Evolutionary conservation across 2,797 vertebrate species (phyloP).

Genomic region (Malacoctenus gilli): DNA sequence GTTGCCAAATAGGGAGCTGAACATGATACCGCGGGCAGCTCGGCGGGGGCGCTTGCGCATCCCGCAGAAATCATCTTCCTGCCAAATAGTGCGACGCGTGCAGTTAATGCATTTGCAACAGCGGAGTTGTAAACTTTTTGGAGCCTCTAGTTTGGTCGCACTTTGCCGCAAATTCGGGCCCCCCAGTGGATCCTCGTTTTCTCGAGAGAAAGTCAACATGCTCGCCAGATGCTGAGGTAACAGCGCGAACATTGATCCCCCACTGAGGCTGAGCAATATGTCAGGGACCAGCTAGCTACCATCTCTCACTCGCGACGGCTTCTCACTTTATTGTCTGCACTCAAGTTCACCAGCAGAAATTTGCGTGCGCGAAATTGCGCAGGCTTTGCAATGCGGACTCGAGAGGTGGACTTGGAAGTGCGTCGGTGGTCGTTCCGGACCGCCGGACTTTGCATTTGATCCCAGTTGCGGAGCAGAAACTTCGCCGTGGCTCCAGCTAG

Average conservation of each 20-base stretch:
- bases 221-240: conserved; percentile 63
- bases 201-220: conserved; percentile 42
- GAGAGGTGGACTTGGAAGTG: background rate
- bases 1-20: conserved; percentile 81
- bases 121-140: conserved; percentile 80
- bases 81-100: conserved; percentile 80
- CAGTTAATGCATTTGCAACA: conserved; percentile 75
- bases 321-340: conserved; percentile 71
- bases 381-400: background rate
- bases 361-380: background rate
- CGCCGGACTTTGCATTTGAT: conserved; percentile 38
- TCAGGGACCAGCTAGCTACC: conserved; percentile 63
- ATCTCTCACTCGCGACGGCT: conserved; percentile 53
- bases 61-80: conserved; percentile 71
- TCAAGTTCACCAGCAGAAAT: conserved; percentile 38
- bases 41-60: conserved; percentile 64
- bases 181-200: conserved; percentile 3
- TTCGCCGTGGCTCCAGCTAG: conserved; percentile 58
- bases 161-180: conserved; percentile 12
- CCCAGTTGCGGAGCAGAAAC: conserved; percentile 39
- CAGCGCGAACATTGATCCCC: conserved; percentile 1
- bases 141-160: conserved; percentile 31
- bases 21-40: conserved; percentile 41
- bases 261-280: conserved; percentile 61
- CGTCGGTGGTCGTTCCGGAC: background rate